phyloP scores from a whole-genome alignment of 2,113 vertebrate species.

The Pygathrix nemaeus region DNA sequence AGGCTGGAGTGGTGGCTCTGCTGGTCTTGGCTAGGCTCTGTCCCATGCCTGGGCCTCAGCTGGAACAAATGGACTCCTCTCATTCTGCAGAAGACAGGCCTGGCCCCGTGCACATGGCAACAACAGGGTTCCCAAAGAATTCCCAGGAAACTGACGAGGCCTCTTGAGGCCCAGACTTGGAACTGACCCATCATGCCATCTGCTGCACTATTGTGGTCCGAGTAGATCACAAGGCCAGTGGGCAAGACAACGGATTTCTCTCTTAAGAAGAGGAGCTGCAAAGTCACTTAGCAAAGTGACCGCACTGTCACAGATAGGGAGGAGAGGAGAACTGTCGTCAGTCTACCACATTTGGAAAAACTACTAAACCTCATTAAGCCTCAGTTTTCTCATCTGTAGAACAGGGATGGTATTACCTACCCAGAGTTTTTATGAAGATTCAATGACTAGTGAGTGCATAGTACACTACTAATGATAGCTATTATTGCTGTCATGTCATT shows the following conservation, averaged over 20 bases:
- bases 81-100: background rate
- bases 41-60: background rate
- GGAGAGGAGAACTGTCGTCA: background rate
- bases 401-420: background rate
- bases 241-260: background rate
- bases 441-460: no score
- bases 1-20: background rate
- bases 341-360: background rate
- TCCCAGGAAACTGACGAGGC: background rate
- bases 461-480: background rate
- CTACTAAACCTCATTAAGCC: background rate
- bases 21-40: background rate
- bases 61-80: background rate
- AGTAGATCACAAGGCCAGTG: background rate
- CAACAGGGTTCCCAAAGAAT: background rate
- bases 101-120: background rate
- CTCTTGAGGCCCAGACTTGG: background rate
- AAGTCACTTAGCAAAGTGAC: background rate
- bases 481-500: background rate
- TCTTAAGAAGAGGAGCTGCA: background rate
- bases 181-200: background rate
- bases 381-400: background rate
- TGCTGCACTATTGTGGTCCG: background rate
- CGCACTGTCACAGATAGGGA: background rate
- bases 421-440: background rate